phyloP scores from a whole-genome alignment of 1,140 invertebrate genomes.

The Listronotus oregonensis region DNA sequence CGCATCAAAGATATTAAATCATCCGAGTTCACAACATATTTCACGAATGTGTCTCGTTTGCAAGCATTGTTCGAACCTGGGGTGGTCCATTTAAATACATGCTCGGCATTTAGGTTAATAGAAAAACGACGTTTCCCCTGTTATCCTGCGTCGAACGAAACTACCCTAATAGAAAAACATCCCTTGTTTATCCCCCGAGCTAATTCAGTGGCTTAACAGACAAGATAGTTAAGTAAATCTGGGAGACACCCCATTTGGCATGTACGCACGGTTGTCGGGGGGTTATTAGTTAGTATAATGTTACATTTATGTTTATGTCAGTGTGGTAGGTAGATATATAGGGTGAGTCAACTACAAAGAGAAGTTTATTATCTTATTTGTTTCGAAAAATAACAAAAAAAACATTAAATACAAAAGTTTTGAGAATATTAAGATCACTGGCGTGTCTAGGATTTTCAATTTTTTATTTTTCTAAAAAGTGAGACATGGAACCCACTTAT shows the following conservation, averaged over 20 bases:
- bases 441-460: no score
- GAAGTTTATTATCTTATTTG: no score
- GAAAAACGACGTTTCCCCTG: slow-evolving; percentile 14
- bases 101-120: slow-evolving; percentile 14
- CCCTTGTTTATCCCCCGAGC: slow-evolving; percentile 21
- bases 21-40: background rate
- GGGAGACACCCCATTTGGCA: slow-evolving; percentile 26
- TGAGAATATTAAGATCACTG: no score
- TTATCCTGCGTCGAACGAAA: slow-evolving; percentile 13
- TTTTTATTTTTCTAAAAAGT: no score
- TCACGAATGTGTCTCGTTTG: slow-evolving; percentile 21
- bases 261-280: slow-evolving; percentile 25
- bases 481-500: no score
- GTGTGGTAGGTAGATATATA: no score
- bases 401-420: no score
- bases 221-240: slow-evolving; percentile 33
- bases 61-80: slow-evolving; percentile 16
- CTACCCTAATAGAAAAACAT: slow-evolving; percentile 29
- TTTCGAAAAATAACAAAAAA: no score
- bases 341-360: no score
- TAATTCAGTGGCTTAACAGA: slow-evolving; percentile 31
- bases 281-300: slow-evolving; percentile 16
- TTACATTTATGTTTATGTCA: background rate
- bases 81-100: slow-evolving; percentile 20
- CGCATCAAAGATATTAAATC: slow-evolving; percentile 14